Evolutionary conservation across 2,888 invertebrate genomes (phyloP).

Genomic region (Hemistola chrysoprasaria): DNA sequence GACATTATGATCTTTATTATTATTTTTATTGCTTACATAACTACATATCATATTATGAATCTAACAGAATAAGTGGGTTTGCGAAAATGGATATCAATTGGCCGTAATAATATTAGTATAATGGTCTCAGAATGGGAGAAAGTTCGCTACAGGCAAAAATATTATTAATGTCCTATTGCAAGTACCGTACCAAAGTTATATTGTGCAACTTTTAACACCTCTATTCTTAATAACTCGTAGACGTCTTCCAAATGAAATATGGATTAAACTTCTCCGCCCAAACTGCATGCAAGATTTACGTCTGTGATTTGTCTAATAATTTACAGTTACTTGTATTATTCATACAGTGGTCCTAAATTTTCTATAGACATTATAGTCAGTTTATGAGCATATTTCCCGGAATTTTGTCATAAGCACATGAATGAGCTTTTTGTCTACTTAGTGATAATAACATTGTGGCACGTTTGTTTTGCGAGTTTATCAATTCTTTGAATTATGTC

Average conservation of each 20-base stretch:
- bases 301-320: conserved; percentile 14
- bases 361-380: no score
- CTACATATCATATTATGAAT: conserved; percentile 16
- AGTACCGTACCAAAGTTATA: no score
- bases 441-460: conserved; percentile 38
- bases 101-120: conserved; percentile 6
- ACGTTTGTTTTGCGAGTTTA: conserved; percentile 22
- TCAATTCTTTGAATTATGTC: conserved; percentile 42
- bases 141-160: conserved; percentile 1
- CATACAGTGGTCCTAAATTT: no score
- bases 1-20: conserved; percentile 15
- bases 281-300: no score
- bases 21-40: conserved; percentile 12
- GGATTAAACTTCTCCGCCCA: no score
- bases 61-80: conserved; percentile 1
- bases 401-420: conserved; percentile 16
- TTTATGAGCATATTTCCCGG: conserved; percentile 14
- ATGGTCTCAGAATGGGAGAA: conserved; percentile 6
- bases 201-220: no score
- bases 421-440: conserved; percentile 31
- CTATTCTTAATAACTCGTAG: no score
- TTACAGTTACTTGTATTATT: no score
- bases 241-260: no score
- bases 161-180: no score
- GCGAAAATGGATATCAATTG: conserved; percentile 2